Conservation (phyloP, 2,113 vertebrate species). For the Protomyctophum bolini region DNA sequence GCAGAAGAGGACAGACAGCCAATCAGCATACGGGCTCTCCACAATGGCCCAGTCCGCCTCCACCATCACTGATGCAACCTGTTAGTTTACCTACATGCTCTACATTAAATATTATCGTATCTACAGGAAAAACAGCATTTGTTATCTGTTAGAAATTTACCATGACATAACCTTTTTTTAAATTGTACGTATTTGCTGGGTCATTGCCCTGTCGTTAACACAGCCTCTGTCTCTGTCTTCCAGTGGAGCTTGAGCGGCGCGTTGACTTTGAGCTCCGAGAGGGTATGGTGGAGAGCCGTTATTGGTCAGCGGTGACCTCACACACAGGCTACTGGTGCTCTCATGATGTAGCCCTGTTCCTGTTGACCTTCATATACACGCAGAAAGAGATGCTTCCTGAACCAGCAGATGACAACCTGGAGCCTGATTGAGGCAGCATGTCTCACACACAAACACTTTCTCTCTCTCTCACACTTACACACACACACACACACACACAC, state of each 20-base stretch:
- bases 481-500: conserved; percentile 11
- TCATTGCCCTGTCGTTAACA: no score
- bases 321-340: conserved; percentile 98
- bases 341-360: conserved; percentile 94
- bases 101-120: background rate
- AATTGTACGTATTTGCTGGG: no score
- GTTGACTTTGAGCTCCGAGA: conserved; percentile 97
- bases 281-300: conserved; percentile 95
- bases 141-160: background rate
- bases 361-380: conserved; percentile 95
- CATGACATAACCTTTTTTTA: no score
- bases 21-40: conserved; percentile 72
- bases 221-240: conserved; percentile 25
- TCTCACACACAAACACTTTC: no score
- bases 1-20: conserved; percentile 77
- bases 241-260: conserved; percentile 95
- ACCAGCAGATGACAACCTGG: conserved; percentile 49
- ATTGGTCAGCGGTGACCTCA: conserved; percentile 97
- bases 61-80: conserved; percentile 81
- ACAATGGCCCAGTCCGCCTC: conserved; percentile 82
- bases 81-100: conserved; percentile 71
- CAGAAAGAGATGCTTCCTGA: conserved; percentile 70
- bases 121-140: background rate
- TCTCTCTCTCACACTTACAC: conserved; percentile 2
- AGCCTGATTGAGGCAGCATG: conserved; percentile 65